Evolutionary conservation across 2,797 vertebrate species (phyloP).

Genomic region (Darevskia nairensis): DNA sequence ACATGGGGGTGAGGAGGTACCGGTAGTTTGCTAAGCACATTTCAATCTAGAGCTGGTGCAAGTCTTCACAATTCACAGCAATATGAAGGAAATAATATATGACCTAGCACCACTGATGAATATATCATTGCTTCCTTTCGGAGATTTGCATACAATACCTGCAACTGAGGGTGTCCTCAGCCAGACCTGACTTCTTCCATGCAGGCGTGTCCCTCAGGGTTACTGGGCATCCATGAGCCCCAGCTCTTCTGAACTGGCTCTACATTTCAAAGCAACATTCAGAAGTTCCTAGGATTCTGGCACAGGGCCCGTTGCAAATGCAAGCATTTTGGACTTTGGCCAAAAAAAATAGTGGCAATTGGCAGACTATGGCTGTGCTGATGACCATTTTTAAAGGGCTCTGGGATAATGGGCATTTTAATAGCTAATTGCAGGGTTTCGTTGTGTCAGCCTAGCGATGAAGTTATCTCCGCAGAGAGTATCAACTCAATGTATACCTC

Average conservation of each 20-base stretch:
- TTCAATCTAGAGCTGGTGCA: background rate
- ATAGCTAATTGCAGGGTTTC: slow-evolving; percentile 74
- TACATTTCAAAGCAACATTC: background rate
- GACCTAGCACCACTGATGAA: too few relatives aligned
- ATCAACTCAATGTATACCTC: slow-evolving; percentile 72
- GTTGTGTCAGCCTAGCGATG: slow-evolving; percentile 73
- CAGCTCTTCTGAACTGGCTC: background rate
- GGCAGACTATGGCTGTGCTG: slow-evolving; percentile 56
- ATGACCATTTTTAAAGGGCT: slow-evolving; percentile 66
- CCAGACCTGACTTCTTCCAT: background rate
- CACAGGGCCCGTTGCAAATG: background rate
- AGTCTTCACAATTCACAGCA: background rate
- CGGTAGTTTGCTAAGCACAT: background rate
- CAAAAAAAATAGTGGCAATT: slow-evolving; percentile 30
- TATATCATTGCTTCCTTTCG: background rate
- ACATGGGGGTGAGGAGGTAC: too few relatives aligned
- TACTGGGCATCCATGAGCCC: background rate
- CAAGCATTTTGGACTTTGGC: fast-evolving
- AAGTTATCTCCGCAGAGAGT: slow-evolving; percentile 66
- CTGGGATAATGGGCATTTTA: slow-evolving; percentile 76
- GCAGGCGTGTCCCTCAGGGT: background rate
- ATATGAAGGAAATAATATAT: too few relatives aligned
- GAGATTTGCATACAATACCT: background rate
- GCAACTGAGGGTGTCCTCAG: background rate
- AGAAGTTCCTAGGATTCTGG: background rate